These are phyloP conservation scores for Limosa lapponica DNA, from an alignment of 2,797 vertebrate genomes.

Conservation along the genomic window DNA sequence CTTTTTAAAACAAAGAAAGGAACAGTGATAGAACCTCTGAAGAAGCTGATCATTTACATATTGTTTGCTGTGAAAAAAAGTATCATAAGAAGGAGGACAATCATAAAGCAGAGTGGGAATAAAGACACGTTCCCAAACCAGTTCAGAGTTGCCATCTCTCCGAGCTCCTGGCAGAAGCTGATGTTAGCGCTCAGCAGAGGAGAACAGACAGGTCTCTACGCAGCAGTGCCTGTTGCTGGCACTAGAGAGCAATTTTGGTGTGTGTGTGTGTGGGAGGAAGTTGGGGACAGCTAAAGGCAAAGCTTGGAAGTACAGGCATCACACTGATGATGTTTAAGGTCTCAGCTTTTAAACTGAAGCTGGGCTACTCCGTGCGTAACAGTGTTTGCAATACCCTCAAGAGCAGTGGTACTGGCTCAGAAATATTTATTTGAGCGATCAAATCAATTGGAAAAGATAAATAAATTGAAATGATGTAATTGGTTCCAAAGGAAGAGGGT, in stretches of 20 bases:
- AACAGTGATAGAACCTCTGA: background rate
- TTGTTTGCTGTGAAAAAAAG: background rate
- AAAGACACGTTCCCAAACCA: background rate
- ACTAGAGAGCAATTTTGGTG: background rate
- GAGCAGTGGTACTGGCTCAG: background rate
- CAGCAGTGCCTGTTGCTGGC: background rate
- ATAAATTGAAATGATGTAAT: background rate
- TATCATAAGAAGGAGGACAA: background rate
- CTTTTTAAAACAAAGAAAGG: background rate
- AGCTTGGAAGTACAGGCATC: background rate
- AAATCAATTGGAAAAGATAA: background rate
- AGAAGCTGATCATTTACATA: background rate
- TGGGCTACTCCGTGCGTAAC: background rate
- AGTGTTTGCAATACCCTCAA: background rate
- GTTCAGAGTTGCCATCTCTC: background rate
- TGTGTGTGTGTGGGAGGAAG: too few species aligned
- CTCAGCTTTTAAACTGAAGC: background rate
- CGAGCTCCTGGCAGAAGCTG: background rate
- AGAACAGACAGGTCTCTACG: background rate
- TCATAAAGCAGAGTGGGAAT: background rate
- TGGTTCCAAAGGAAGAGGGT: background rate
- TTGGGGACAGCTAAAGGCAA: background rate
- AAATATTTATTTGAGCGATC: background rate
- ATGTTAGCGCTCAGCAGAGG: background rate
- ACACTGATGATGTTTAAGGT: background rate